These are phyloP conservation scores for Hesperophylax magnus DNA, from an alignment of 1,140 invertebrate genomes.

Conservation along the genomic window DNA sequence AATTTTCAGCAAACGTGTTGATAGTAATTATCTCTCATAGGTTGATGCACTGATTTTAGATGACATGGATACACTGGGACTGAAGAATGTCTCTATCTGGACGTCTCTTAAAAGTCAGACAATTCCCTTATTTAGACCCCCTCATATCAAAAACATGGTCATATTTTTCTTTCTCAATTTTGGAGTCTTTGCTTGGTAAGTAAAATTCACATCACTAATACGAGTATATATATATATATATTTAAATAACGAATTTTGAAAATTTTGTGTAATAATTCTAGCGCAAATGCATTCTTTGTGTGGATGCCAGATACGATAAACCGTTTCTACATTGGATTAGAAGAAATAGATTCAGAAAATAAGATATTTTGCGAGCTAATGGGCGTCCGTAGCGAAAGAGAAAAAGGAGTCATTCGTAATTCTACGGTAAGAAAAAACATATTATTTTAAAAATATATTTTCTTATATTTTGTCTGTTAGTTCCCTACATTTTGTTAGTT, in stretches of 20 bases:
- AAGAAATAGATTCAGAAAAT: background rate
- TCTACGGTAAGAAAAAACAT: background rate
- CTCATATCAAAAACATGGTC: too few species aligned
- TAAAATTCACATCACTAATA: too few species aligned
- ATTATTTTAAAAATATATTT: too few species aligned
- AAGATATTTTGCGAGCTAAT: slow-evolving; percentile 41
- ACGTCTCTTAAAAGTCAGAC: slow-evolving; percentile 32
- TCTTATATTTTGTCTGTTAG: too few species aligned
- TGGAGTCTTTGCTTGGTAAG: too few species aligned
- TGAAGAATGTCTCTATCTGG: slow-evolving; percentile 21
- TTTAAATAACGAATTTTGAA: too few species aligned
- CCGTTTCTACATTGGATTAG: slow-evolving; percentile 23
- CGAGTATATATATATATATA: too few species aligned
- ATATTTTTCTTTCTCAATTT: too few species aligned
- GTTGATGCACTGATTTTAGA: slow-evolving; percentile 3
- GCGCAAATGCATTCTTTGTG: slow-evolving; percentile 35
- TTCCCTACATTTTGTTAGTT: background rate
- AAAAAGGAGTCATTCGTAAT: background rate
- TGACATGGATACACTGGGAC: slow-evolving; percentile 10
- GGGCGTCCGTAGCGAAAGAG: background rate
- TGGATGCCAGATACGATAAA: slow-evolving; percentile 45
- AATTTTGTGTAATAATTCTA: background rate
- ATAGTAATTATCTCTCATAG: too few species aligned
- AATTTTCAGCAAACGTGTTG: too few species aligned
- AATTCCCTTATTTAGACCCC: slow-evolving; percentile 28